A percentile compares a stretch with the other conserved stretches of the same genome.
These are phyloP conservation scores for Oncopeltus fasciatus DNA, from an alignment of 1,140 invertebrate species.

Conservation along the genomic window DNA sequence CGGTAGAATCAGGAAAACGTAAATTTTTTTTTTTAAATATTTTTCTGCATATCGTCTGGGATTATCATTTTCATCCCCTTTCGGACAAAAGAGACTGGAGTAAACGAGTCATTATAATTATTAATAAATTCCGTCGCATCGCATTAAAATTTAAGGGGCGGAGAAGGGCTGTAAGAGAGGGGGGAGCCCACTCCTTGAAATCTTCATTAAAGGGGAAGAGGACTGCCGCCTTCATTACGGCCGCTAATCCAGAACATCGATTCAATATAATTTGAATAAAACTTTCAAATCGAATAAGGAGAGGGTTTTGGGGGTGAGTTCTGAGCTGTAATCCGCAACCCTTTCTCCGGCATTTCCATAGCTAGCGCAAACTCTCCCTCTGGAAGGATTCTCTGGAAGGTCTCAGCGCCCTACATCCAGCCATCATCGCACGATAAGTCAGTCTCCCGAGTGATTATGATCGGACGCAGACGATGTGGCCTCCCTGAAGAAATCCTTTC, in stretches of 20 bases:
- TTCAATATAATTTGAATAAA: slow-evolving; percentile 9
- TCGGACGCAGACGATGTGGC: too few relatives aligned
- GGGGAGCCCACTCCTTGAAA: neutral
- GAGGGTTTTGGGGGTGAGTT: neutral
- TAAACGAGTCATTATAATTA: slow-evolving; percentile 7
- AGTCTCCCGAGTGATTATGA: too few relatives aligned
- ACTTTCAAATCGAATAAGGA: slow-evolving; percentile 8
- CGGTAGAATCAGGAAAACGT: too few relatives aligned
- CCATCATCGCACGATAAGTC: too few relatives aligned
- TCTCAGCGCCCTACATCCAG: too few relatives aligned
- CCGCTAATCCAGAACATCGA: slow-evolving; percentile 5
- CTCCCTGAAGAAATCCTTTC: too few relatives aligned
- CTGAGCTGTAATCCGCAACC: slow-evolving; percentile 2
- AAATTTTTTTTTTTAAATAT: neutral
- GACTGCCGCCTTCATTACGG: neutral
- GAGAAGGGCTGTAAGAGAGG: neutral
- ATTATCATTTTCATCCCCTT: neutral
- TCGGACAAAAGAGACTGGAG: neutral
- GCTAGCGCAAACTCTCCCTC: too few relatives aligned
- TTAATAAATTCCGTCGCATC: neutral
- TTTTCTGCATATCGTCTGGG: neutral
- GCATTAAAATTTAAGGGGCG: neutral
- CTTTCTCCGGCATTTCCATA: slow-evolving; percentile 1
- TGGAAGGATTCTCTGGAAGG: too few relatives aligned
- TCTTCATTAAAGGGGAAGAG: slow-evolving; percentile 1